A percentile compares a stretch with the other conserved stretches of the same genome.
These are phyloP conservation scores for Nudaria mundana DNA, from an alignment of 2,888 invertebrate species.

Conservation along the genomic window DNA sequence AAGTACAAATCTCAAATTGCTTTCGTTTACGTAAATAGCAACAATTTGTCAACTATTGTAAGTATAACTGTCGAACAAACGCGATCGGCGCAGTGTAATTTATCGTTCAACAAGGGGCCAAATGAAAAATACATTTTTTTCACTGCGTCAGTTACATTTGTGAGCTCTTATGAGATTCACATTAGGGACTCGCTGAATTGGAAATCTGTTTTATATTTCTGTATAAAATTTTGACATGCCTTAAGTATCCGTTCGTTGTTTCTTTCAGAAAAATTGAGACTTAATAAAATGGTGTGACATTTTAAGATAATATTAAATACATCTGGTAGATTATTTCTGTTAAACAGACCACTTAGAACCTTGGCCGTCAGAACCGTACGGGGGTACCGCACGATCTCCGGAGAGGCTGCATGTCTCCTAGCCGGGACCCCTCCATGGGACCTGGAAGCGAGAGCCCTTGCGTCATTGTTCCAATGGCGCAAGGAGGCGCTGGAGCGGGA, in stretches of 20 bases:
- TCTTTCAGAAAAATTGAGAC: not conserved
- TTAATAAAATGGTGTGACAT: too few relatives aligned
- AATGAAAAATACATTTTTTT: constrained; percentile 30
- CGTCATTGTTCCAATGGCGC: too few relatives aligned
- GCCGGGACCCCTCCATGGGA: too few relatives aligned
- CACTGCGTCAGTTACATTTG: constrained; percentile 30
- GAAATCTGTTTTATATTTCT: constrained; percentile 21
- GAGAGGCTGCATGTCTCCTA: too few relatives aligned
- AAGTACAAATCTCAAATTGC: not conserved
- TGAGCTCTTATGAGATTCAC: constrained; percentile 28
- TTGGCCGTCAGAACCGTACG: too few relatives aligned
- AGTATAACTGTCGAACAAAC: constrained; percentile 15
- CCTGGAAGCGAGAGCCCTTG: too few relatives aligned
- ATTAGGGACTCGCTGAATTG: constrained; percentile 24
- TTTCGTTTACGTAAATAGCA: not conserved
- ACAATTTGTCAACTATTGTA: constrained; percentile 6
- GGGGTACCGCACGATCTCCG: too few relatives aligned
- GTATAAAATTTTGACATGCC: constrained; percentile 21
- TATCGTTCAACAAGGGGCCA: constrained; percentile 15
- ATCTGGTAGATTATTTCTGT: too few relatives aligned
- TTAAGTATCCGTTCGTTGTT: constrained; percentile 1
- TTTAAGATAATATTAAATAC: too few relatives aligned
- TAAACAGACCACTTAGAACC: too few relatives aligned
- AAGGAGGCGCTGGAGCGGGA: too few relatives aligned
- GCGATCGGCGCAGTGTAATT: constrained; percentile 16